Evolutionary conservation across 2,888 invertebrate genomes (phyloP), one percentile per base, ranked within the genome.

Genomic region (Heliconius erato): DNA sequence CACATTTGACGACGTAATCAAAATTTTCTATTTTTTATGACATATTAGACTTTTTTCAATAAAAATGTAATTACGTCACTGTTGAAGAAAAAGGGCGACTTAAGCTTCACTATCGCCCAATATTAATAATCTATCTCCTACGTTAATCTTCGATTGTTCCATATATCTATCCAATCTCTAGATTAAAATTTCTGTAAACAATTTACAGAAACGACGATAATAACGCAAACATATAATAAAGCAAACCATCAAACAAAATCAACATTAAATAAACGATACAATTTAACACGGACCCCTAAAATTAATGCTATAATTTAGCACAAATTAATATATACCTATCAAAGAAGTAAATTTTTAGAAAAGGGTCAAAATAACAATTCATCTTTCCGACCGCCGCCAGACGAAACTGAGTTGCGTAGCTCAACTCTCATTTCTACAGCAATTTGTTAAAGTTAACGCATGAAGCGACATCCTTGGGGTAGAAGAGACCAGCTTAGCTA

Each of bases 371-470:
- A 89, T 87, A 90, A 90, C 93, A 87, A 94, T 94, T 90, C 91
- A 94, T 95, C 94, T 94, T 91, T 90, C 90, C 89, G 85, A 87
- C 87, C 88, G 89, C 87, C 86, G 86, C 87, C 87, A 89, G 89
- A 88, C 89, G 88, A 89, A 91, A 91, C 90, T 91, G 90, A 91
- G 91, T 91, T 92, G 91, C 91, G 91, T 85, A 86, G 85, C 87
- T 93, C 92, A 89, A 89, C 88, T 89, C 91, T 92, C 92, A 93
- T 94, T 92, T 91, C 89, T 88, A 89, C 87, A 88, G 93, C 92
- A 94, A 95, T 95, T 95, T 95, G 94, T 95, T 94, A 94, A 94
- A 94, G 93, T 94, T 94, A 94, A 92, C 94, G 92, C 92, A 92
- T 89, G 91, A 89, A 88, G 87, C 90, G 89, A 89, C 89, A 89